Base-by-base conservation (phyloP, 2,888 invertebrate genomes). In the Drosophila bunnanda region DNA sequence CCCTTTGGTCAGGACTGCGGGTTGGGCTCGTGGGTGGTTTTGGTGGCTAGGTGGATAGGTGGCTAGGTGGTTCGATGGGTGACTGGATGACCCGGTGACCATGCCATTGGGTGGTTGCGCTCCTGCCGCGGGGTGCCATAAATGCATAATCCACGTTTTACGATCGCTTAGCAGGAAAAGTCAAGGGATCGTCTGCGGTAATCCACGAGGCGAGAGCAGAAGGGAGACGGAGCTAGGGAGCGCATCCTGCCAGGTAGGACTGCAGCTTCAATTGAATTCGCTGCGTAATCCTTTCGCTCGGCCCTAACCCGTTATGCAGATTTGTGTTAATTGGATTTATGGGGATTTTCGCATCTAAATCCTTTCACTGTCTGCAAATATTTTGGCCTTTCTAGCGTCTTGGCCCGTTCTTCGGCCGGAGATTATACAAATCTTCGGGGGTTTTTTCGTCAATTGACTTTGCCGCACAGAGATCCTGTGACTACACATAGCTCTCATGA, bases 281-380 rank as follows among this genome's bases (percentile, higher is more conserved):
- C 25, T 5, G 10, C 15, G 25, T 55, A 36, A 59, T 58, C 57
- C 61, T 60, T 61, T 70, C 20, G 59, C 59, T 66, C 17, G n/a
- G 28, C 54, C 71, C n/a, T 67, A 67, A 74, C 75, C 75, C 81
- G 73, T 67, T 80, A 83, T 82, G 83, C 80, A 85, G 88, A 87
- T 89, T 88, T 82, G 71, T 79, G 76, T 88, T 91, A 91, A 91
- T 90, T 91, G 91, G 91, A 92, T 91, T 91, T 90, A 74, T 59
- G 73, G 69, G 69, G 83, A 80, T 85, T 90, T 87, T 78, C 79
- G 75, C 81, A 74, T 80, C 74, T 78, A 89, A 90, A 91, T 90
- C 89, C 85, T 78, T 77, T 82, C 79, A 82, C 78, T 88, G 86
- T 85, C 82, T 86, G 82, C 90, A 91, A 91, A 91, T 90, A 90